Percentiles rank a stretch among this genome's conserved stretches.
Evolutionary conservation across 2,888 invertebrate genomes (phyloP).

Genomic region (Philonicus albiceps): DNA sequence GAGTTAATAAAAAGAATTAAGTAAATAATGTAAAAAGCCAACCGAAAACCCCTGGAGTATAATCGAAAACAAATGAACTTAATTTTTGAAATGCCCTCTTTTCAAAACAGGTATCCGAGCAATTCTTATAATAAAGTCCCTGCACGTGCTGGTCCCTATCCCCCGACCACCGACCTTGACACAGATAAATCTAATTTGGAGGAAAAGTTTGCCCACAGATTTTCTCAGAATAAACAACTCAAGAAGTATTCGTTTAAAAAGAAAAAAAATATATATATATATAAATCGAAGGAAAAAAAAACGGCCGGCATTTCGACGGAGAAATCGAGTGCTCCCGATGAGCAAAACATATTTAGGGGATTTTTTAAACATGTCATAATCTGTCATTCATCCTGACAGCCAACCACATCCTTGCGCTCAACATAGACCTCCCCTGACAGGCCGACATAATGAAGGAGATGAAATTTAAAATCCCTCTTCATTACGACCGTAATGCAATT

Average conservation of each 20-base stretch:
- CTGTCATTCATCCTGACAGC: slow-evolving; percentile 9
- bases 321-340: not conserved
- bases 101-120: not conserved
- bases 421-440: not conserved
- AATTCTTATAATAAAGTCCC: not conserved
- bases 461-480: slow-evolving; percentile 5
- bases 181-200: not conserved
- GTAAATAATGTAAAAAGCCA: not conserved
- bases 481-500: not conserved
- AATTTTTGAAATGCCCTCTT: not conserved
- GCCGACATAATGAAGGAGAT: not conserved
- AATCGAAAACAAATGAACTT: not conserved
- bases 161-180: not conserved
- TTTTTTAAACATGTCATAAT: not conserved
- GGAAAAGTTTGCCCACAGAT: not conserved
- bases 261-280: not conserved
- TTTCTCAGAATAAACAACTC: not conserved
- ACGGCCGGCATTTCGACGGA: not conserved
- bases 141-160: not conserved
- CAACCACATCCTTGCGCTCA: not conserved
- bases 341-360: not conserved
- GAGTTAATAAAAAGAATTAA: not conserved
- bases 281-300: not conserved
- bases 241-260: not conserved
- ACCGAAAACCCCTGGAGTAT: not conserved